These are phyloP conservation scores for Temnothorax nylanderi DNA, from an alignment of 1,140 invertebrate genomes.

Conservation along the genomic window DNA sequence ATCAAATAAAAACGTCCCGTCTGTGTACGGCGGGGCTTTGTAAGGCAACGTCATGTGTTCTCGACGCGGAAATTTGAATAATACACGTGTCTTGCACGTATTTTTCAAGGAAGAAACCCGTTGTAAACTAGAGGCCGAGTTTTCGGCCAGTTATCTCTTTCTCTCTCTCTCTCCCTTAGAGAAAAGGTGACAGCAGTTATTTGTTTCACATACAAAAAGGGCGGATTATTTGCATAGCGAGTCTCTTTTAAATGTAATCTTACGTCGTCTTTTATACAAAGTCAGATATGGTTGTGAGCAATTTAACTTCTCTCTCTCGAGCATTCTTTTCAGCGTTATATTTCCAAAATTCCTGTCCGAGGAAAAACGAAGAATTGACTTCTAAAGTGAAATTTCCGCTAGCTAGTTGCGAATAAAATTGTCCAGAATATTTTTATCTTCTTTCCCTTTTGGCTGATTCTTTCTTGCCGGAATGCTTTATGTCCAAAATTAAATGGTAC, in stretches of 20 bases:
- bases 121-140: constrained; percentile 25
- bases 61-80: constrained; percentile 54
- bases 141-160: not conserved
- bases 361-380: constrained; percentile 8
- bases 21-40: constrained; percentile 39
- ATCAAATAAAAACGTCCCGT: constrained; percentile 53
- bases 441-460: not conserved
- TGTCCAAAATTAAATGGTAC: constrained; percentile 22
- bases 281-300: constrained; percentile 17
- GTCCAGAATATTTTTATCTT: constrained; percentile 12
- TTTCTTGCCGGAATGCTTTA: not conserved
- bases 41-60: constrained; percentile 54
- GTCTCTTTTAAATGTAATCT: constrained; percentile 42
- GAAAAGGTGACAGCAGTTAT: constrained; percentile 18
- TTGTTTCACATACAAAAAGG: constrained; percentile 12
- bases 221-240: constrained; percentile 16
- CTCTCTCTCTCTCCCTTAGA: not conserved
- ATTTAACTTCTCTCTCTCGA: constrained; percentile 28
- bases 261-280: constrained; percentile 32
- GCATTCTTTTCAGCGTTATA: not conserved
- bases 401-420: constrained; percentile 34
- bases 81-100: constrained; percentile 56
- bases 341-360: constrained; percentile 35
- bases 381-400: constrained; percentile 34
- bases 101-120: constrained; percentile 41